Percentiles rank a stretch among this genome's conserved stretches.
Conservation (phyloP, 2,888 invertebrate genomes). For the Acrobasis consociella region DNA sequence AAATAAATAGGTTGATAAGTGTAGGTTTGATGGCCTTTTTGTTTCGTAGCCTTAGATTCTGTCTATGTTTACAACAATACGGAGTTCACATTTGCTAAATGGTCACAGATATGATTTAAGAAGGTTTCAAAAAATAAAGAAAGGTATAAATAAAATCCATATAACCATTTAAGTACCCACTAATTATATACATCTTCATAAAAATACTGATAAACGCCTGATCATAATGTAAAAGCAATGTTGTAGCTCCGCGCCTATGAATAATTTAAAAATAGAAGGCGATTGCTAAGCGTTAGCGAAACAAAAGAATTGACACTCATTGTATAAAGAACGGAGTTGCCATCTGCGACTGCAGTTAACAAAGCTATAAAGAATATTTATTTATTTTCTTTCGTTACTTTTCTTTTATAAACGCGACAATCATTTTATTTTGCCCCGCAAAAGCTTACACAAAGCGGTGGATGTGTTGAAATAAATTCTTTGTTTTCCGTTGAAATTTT, state of each 20-base stretch:
- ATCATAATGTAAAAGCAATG: slow-evolving; percentile 2
- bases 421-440: slow-evolving; percentile 36
- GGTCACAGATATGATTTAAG: no score
- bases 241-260: not conserved
- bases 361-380: slow-evolving; percentile 43
- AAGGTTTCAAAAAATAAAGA: no score
- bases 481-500: slow-evolving; percentile 26
- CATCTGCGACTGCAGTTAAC: slow-evolving; percentile 34
- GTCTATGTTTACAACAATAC: no score
- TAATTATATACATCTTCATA: no score
- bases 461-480: slow-evolving; percentile 29
- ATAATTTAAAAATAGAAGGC: slow-evolving; percentile 8
- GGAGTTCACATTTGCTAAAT: no score
- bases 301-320: slow-evolving; percentile 27
- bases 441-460: slow-evolving; percentile 35
- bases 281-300: slow-evolving; percentile 9
- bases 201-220: slow-evolving; percentile 1
- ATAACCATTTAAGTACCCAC: no score
- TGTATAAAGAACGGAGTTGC: slow-evolving; percentile 28
- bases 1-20: no score
- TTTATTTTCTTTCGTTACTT: slow-evolving; percentile 30
- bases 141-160: no score
- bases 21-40: no score
- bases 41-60: no score
- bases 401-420: slow-evolving; percentile 37